Base-by-base conservation (phyloP, 2,888 invertebrate species). In the Cyclophora punctaria region DNA sequence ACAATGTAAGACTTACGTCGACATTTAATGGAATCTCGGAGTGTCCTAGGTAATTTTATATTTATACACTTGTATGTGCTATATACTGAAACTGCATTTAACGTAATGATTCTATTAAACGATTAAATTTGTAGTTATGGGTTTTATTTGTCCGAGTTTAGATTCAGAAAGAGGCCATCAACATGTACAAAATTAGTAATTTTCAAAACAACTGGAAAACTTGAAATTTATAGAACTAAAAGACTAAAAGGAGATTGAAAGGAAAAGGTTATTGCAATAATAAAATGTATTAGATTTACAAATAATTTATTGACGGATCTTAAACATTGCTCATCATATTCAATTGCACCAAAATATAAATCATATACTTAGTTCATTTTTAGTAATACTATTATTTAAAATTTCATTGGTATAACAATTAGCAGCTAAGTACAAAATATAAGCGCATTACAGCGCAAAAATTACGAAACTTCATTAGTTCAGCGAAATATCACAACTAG, bases 61-160 rank as follows among this genome's bases (percentile, higher is more conserved):
- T 58, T 63, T 64, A 66, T 72, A 75, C 61, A 72, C 72, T 74
- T 78, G 66, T 80, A 76, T 71, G 75, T 37, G 72, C 71, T 70
- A 71, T 73, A 65, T 74, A 69, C 69, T 66, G 71, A 59, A 70
- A 73, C 78, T 75, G 84, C 84, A 84, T 84, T 84, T 83, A 83
- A 69, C 71, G 67, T 66, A 67, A 51, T 40, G 50, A 53, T 58
- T 51, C 49, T 59, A 40, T 37, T 37, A 37, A 37, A 37, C 48
- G 60, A 55, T 57, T 58, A 56, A 57, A 55, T 57, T 55, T 53
- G 50, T 51, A 54, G 43, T 45, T 41, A 49, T 51, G 43, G 45
- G 41, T 43, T 49, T 49, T 35, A 5, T 48, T 48, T 48, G 20
- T 20, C 20, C 20, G 20, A 20, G 20, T 20, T 20, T 20, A 20